A percentile compares a stretch with the other conserved stretches of the same genome.
These are phyloP conservation scores for Gryllus longicercus DNA, from an alignment of 2,888 invertebrate genomes.

Conservation along the genomic window DNA sequence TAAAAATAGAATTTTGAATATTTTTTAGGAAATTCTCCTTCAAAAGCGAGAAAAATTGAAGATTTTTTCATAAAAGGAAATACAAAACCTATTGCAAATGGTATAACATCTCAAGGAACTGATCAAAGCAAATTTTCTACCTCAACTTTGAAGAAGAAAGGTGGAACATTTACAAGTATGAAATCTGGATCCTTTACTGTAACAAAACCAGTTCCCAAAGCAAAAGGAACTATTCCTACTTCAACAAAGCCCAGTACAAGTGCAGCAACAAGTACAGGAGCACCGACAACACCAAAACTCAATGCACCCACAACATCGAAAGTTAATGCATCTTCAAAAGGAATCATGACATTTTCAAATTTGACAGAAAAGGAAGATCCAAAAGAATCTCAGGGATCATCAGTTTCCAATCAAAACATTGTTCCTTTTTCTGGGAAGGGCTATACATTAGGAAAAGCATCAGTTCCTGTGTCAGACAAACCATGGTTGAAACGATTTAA, in stretches of 20 bases:
- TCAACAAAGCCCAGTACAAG: too few relatives aligned
- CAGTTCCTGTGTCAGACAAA: not conserved
- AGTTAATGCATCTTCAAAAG: not conserved
- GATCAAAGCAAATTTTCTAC: too few relatives aligned
- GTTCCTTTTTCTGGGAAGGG: slow-evolving; percentile 39
- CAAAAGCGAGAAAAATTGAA: slow-evolving; percentile 34
- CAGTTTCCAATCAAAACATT: slow-evolving; percentile 20
- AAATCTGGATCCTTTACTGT: too few relatives aligned
- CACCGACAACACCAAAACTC: too few relatives aligned
- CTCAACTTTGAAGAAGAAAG: too few relatives aligned
- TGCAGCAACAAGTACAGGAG: too few relatives aligned
- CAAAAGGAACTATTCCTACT: too few relatives aligned
- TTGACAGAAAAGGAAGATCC: not conserved
- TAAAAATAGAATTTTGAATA: too few relatives aligned
- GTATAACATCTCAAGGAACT: not conserved
- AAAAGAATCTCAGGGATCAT: not conserved
- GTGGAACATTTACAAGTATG: too few relatives aligned
- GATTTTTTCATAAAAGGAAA: slow-evolving; percentile 21
- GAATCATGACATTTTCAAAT: not conserved
- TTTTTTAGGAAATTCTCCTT: slow-evolving; percentile 29
- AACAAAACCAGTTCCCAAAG: too few relatives aligned
- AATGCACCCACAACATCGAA: not conserved
- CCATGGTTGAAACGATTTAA: not conserved
- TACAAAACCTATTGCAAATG: slow-evolving; percentile 20
- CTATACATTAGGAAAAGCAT: slow-evolving; percentile 36